phyloP scores from a whole-genome alignment of 1,140 invertebrate genomes.

The Paralvinella palmiformis region DNA sequence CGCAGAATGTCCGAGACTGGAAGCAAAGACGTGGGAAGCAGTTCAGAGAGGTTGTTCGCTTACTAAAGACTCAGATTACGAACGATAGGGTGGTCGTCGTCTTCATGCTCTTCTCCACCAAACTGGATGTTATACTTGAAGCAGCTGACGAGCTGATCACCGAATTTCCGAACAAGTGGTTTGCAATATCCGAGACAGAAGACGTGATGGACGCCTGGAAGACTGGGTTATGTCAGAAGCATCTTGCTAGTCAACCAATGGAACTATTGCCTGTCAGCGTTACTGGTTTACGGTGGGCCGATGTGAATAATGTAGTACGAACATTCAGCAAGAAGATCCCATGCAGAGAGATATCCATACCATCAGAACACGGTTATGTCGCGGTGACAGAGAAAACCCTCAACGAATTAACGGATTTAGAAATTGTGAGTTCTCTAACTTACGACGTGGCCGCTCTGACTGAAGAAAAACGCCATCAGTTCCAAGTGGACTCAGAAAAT shows the following conservation, averaged over 20 bases:
- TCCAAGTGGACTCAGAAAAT: slow-evolving; percentile 17
- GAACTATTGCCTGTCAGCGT: slow-evolving; percentile 17
- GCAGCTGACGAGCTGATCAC: slow-evolving; percentile 28
- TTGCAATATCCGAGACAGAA: slow-evolving; percentile 24
- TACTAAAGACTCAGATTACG: slow-evolving; percentile 26
- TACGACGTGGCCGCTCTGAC: slow-evolving; percentile 15
- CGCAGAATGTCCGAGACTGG: slow-evolving; percentile 1
- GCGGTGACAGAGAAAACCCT: slow-evolving; percentile 24
- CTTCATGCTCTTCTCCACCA: slow-evolving; percentile 28
- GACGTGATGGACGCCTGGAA: slow-evolving; percentile 22
- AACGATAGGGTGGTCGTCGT: slow-evolving; percentile 27
- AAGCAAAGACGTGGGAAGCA: slow-evolving; percentile 27
- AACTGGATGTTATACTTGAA: slow-evolving; percentile 30
- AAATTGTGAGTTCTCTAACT: slow-evolving; percentile 26
- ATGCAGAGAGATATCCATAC: slow-evolving; percentile 9
- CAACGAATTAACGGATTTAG: slow-evolving; percentile 28
- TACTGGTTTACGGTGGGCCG: slow-evolving; percentile 27
- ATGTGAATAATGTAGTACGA: slow-evolving; percentile 23
- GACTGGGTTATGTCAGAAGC: slow-evolving; percentile 17
- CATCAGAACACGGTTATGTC: slow-evolving; percentile 25
- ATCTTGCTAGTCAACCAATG: slow-evolving; percentile 16
- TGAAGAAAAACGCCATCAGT: neutral
- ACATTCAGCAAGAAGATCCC: slow-evolving; percentile 7
- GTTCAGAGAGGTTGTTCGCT: slow-evolving; percentile 27
- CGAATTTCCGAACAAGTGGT: slow-evolving; percentile 31